Conservation (phyloP, 2,797 vertebrate species). For the Gadopsis marmoratus region DNA sequence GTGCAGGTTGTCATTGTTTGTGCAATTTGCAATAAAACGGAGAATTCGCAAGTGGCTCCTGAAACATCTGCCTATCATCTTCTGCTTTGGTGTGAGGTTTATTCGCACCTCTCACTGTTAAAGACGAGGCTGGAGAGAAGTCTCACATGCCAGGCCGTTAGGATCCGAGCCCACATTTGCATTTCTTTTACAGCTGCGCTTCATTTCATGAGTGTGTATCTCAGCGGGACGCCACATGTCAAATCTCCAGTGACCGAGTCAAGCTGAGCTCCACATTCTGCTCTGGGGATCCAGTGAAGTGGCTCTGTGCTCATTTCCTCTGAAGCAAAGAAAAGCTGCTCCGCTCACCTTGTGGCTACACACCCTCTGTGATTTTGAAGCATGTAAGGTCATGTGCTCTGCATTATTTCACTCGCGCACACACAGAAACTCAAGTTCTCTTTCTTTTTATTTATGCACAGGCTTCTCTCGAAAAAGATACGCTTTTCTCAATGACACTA, state of each 20-base stretch:
- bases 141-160: not conserved
- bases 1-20: not conserved
- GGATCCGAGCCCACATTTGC: conserved; percentile 34
- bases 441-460: no score
- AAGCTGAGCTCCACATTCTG: conserved; percentile 11
- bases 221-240: conserved; percentile 13
- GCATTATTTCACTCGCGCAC: conserved; percentile 9
- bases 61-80: conserved; percentile 28
- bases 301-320: conserved; percentile 27
- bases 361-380: not conserved
- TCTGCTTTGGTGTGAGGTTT: conserved; percentile 25
- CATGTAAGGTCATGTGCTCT: not conserved
- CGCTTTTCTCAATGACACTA: not conserved
- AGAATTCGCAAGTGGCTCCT: conserved; percentile 7
- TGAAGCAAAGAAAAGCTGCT: conserved; percentile 19
- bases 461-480: not conserved
- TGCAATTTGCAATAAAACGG: not conserved
- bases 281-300: conserved; percentile 16
- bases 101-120: conserved; percentile 9
- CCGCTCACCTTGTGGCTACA: conserved; percentile 6
- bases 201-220: conserved; percentile 30
- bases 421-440: not conserved
- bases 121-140: conserved; percentile 27
- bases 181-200: conserved; percentile 23
- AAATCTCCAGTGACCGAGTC: conserved; percentile 30